phyloP scores from a whole-genome alignment of 2,888 invertebrate genomes.

The Brenthis daphne region DNA sequence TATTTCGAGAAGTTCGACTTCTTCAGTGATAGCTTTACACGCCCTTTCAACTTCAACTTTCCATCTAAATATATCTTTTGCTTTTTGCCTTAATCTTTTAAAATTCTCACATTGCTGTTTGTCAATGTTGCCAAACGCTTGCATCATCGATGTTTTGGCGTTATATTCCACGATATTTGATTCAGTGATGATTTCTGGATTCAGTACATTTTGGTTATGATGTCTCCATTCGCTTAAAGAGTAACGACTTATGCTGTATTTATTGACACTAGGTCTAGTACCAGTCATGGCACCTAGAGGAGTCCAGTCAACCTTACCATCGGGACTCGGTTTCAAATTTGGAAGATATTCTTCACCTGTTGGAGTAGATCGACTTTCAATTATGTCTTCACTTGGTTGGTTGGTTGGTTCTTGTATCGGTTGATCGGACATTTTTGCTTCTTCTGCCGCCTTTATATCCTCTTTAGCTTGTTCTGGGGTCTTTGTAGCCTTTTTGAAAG shows the following conservation, averaged over 20 bases:
- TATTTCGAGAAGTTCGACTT: slow-evolving; percentile 86
- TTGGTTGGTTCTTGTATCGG: slow-evolving; percentile 38
- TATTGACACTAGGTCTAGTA: slow-evolving; percentile 87
- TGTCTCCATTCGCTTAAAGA: slow-evolving; percentile 88
- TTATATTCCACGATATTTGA: slow-evolving; percentile 83
- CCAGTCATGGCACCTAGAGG: slow-evolving; percentile 87
- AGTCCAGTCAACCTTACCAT: slow-evolving; percentile 88
- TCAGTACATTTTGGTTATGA: slow-evolving; percentile 80
- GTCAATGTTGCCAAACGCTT: slow-evolving; percentile 85
- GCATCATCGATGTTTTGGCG: slow-evolving; percentile 84
- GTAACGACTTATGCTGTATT: slow-evolving; percentile 88
- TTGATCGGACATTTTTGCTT: slow-evolving; percentile 32
- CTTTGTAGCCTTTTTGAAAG: slow-evolving; percentile 62
- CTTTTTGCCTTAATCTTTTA: slow-evolving; percentile 84
- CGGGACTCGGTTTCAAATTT: slow-evolving; percentile 83
- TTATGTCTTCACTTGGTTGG: slow-evolving; percentile 6
- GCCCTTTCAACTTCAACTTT: slow-evolving; percentile 88
- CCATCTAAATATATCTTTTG: slow-evolving; percentile 87
- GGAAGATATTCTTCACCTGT: slow-evolving; percentile 56
- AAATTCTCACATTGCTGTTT: slow-evolving; percentile 87
- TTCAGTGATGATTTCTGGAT: slow-evolving; percentile 74
- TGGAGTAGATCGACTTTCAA: slow-evolving; percentile 36
- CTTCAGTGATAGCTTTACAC: slow-evolving; percentile 85
- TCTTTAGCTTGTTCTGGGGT: slow-evolving; percentile 49
- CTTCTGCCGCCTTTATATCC: slow-evolving; percentile 42